Percentiles rank a stretch among this genome's conserved stretches.
These are phyloP conservation scores for Leucophenga maculata DNA, from an alignment of 2,888 invertebrate species.

Conservation along the genomic window DNA sequence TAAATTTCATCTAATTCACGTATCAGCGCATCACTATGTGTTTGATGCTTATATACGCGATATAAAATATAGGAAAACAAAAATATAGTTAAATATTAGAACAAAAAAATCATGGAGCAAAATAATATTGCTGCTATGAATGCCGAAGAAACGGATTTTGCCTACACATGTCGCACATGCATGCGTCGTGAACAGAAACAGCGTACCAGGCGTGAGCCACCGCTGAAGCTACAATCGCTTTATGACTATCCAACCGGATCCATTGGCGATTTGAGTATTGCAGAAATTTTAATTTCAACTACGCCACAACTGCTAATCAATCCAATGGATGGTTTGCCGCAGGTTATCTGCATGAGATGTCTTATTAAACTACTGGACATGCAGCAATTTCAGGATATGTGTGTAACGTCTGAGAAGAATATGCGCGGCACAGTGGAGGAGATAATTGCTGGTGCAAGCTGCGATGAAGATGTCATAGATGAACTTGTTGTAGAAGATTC, in stretches of 20 bases:
- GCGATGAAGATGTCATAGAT: slow-evolving; percentile 21
- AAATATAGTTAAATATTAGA: too few species aligned
- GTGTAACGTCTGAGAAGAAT: slow-evolving; percentile 71
- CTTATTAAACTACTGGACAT: slow-evolving; percentile 73
- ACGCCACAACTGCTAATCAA: slow-evolving; percentile 11
- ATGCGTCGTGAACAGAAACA: slow-evolving; percentile 29
- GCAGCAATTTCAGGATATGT: slow-evolving; percentile 73
- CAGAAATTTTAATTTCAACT: background rate
- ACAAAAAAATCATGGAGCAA: too few species aligned
- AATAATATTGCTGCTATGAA: too few species aligned
- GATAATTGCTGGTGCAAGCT: slow-evolving; percentile 17
- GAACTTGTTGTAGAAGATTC: background rate
- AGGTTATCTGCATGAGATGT: slow-evolving; percentile 76
- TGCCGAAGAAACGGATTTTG: background rate
- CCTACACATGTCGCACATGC: slow-evolving; percentile 43
- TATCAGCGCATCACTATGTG: too few species aligned
- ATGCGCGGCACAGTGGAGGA: slow-evolving; percentile 54
- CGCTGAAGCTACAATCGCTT: slow-evolving; percentile 7
- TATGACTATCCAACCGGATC: slow-evolving; percentile 26
- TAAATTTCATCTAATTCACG: too few species aligned
- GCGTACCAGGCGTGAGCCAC: background rate
- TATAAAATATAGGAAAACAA: too few species aligned
- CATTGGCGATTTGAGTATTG: background rate
- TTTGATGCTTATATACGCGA: too few species aligned
- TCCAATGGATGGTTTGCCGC: slow-evolving; percentile 75